phyloP scores from a whole-genome alignment of 2,113 vertebrate genomes.

The Desmodus rotundus region DNA sequence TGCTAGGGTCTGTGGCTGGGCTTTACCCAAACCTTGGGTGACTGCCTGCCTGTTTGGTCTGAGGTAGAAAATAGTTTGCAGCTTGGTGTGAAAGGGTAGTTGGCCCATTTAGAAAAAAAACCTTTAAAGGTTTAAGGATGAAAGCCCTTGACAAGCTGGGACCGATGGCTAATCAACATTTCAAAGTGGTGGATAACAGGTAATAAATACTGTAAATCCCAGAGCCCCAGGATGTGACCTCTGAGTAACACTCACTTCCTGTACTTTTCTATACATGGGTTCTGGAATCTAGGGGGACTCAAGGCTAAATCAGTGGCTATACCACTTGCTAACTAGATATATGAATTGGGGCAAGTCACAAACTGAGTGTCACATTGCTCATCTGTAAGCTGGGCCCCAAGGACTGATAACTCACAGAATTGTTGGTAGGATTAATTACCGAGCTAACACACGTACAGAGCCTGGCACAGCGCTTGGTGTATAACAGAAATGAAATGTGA shows the following conservation, averaged over 20 bases:
- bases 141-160: constrained; percentile 51
- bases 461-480: background rate
- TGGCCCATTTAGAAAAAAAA: background rate
- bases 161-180: constrained; percentile 59
- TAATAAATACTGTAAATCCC: constrained; percentile 64
- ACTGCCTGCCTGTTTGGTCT: constrained; percentile 42
- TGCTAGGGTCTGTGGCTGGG: background rate
- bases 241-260: background rate
- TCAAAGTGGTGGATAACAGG: constrained; percentile 57
- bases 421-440: background rate
- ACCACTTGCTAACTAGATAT: background rate
- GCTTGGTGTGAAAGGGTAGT: constrained; percentile 45
- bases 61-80: constrained; percentile 47
- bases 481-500: background rate
- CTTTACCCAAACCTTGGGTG: constrained; percentile 21
- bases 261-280: background rate
- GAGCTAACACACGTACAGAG: background rate
- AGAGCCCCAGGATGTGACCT: constrained; percentile 20
- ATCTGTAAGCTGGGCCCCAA: background rate
- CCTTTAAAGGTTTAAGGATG: constrained; percentile 66
- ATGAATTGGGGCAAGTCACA: background rate
- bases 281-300: background rate
- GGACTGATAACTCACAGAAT: background rate
- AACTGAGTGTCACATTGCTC: background rate
- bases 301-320: background rate